Conservation (phyloP, 2,888 invertebrate species). For the Erannis defoliaria region DNA sequence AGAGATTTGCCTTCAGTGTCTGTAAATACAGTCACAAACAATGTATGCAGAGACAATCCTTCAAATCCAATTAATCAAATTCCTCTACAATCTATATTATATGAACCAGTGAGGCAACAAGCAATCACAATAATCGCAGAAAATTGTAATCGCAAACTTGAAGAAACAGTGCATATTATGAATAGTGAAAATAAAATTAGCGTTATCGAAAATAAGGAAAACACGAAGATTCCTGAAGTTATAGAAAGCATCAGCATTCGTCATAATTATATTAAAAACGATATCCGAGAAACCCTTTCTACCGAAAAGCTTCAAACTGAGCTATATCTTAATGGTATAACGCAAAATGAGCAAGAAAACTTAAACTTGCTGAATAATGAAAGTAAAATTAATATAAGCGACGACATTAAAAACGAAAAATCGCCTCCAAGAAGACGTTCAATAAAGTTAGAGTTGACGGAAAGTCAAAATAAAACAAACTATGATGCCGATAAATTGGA, state of each 20-base stretch:
- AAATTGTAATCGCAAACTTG: not conserved
- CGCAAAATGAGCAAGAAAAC: not conserved
- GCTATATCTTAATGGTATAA: not conserved
- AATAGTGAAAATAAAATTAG: constrained; percentile 4
- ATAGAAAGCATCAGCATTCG: constrained; percentile 1
- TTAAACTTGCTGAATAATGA: constrained; percentile 1
- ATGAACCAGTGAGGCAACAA: constrained; percentile 14
- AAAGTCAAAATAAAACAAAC: not conserved
- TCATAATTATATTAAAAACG: not conserved
- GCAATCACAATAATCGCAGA: constrained; percentile 8
- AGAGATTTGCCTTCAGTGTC: constrained; percentile 42
- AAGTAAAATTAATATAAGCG: not conserved
- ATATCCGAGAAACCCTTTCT: not conserved
- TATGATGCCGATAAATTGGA: not conserved
- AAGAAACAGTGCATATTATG: not conserved
- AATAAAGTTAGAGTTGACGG: not conserved
- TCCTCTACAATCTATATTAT: constrained; percentile 11
- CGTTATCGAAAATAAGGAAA: not conserved
- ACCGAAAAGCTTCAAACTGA: constrained; percentile 1
- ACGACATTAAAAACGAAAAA: not conserved
- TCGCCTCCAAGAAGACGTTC: not conserved
- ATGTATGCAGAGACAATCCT: constrained; percentile 43
- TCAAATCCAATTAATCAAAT: constrained; percentile 33
- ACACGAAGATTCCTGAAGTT: not conserved
- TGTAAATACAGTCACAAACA: constrained; percentile 34